These are phyloP conservation scores for Pogonophryne albipinna DNA, from an alignment of 2,797 vertebrate genomes.

Conservation along the genomic window DNA sequence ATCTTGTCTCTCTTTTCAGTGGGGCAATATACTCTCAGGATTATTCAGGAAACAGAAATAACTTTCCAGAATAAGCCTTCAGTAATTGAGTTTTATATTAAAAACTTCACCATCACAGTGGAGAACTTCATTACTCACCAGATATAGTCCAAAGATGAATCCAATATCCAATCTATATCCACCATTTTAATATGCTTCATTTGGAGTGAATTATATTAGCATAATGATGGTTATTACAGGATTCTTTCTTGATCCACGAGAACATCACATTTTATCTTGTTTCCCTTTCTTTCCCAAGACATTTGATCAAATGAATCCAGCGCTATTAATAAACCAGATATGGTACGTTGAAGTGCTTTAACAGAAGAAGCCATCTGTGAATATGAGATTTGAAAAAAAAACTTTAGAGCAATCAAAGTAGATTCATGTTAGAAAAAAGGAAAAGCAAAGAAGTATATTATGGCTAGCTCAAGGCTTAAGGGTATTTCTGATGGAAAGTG, in stretches of 20 bases:
- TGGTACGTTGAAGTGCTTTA: not conserved
- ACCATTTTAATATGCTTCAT: constrained; percentile 35
- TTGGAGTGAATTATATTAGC: constrained; percentile 29
- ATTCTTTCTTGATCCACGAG: constrained; percentile 50
- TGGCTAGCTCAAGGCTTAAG: not conserved
- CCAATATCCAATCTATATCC: constrained; percentile 46
- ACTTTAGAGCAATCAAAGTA: constrained; percentile 3
- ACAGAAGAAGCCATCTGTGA: not conserved
- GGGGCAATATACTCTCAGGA: not conserved
- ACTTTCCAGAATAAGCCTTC: constrained; percentile 22
- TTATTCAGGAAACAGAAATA: constrained; percentile 18
- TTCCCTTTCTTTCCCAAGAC: not conserved
- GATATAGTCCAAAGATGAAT: constrained; percentile 41
- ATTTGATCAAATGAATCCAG: constrained; percentile 35
- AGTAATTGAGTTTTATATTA: constrained; percentile 17
- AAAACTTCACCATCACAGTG: constrained; percentile 8
- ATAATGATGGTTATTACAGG: constrained; percentile 44
- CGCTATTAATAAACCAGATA: constrained; percentile 25
- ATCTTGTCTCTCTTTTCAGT: no score
- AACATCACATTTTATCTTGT: constrained; percentile 33
- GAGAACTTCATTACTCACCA: constrained; percentile 37
- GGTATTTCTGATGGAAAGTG: not conserved
- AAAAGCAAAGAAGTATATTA: no score
- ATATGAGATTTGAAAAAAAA: not conserved
- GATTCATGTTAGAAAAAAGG: not conserved